Percentiles rank a stretch among this genome's conserved stretches.
Conservation (phyloP, 2,797 vertebrate species). For the Podarcis lilfordi region DNA sequence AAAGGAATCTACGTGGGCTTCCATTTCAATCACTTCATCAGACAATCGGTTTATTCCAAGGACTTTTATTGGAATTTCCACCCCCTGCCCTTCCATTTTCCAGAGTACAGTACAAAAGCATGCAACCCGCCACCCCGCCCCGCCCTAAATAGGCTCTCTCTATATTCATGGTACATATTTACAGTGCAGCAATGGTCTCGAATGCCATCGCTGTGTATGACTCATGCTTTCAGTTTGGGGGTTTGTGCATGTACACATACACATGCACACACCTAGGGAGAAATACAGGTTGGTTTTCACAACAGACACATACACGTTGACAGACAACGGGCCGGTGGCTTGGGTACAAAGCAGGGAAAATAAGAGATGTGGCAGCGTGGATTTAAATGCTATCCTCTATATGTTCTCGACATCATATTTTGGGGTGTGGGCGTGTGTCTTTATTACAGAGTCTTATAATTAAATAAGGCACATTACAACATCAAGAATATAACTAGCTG, state of each 20-base stretch:
- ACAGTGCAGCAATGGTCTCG: background rate
- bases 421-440: background rate
- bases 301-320: background rate
- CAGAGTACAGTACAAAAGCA: slow-evolving; percentile 19
- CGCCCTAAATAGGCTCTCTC: background rate
- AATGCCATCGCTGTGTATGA: background rate
- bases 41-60: background rate
- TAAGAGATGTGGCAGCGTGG: too few relatives aligned
- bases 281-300: background rate
- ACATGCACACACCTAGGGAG: background rate
- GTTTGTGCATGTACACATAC: background rate
- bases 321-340: background rate
- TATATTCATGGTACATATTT: slow-evolving; percentile 25
- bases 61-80: slow-evolving; percentile 3
- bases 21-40: background rate
- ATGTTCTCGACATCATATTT: background rate
- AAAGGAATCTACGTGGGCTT: too few relatives aligned
- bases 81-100: background rate
- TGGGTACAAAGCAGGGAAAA: background rate
- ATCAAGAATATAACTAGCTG: background rate
- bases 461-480: slow-evolving; percentile 13
- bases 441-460: background rate
- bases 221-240: slow-evolving; percentile 6
- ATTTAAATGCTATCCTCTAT: background rate
- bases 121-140: background rate